Conservation (phyloP, 1,140 invertebrate genomes). For the Camponotus floridanus region DNA sequence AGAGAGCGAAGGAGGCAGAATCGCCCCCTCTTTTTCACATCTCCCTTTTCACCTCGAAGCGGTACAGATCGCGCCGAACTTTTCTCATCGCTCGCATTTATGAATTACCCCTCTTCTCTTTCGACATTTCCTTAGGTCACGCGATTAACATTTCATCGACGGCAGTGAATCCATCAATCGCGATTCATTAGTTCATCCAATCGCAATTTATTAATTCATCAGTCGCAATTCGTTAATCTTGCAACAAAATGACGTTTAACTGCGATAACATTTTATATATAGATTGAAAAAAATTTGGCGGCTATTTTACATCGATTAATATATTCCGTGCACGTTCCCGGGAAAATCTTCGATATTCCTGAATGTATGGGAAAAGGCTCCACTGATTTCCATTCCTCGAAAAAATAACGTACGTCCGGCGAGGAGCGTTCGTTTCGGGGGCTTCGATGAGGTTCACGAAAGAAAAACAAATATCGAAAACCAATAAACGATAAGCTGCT, state of each 20-base stretch:
- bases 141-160: neutral
- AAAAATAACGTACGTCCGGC: slow-evolving; percentile 41
- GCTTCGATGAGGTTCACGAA: slow-evolving; percentile 62
- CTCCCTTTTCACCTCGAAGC: slow-evolving; percentile 52
- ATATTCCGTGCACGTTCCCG: slow-evolving; percentile 31
- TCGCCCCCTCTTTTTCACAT: slow-evolving; percentile 53
- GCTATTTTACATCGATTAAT: slow-evolving; percentile 45
- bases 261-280: neutral
- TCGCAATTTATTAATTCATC: neutral
- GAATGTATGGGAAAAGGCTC: slow-evolving; percentile 45
- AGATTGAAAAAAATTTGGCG: neutral
- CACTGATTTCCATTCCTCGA: slow-evolving; percentile 63
- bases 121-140: neutral
- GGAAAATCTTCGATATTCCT: neutral
- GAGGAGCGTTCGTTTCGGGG: slow-evolving; percentile 17
- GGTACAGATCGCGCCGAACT: slow-evolving; percentile 32
- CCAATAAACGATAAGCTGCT: slow-evolving; percentile 85
- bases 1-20: slow-evolving; percentile 47
- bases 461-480: slow-evolving; percentile 83
- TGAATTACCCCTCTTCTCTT: neutral
- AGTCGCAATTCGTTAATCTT: neutral
- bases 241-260: neutral
- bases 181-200: neutral
- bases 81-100: slow-evolving; percentile 48
- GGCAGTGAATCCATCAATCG: neutral